phyloP scores from a whole-genome alignment of 2,113 vertebrate species.

The Pomatostomus ruficeps region DNA sequence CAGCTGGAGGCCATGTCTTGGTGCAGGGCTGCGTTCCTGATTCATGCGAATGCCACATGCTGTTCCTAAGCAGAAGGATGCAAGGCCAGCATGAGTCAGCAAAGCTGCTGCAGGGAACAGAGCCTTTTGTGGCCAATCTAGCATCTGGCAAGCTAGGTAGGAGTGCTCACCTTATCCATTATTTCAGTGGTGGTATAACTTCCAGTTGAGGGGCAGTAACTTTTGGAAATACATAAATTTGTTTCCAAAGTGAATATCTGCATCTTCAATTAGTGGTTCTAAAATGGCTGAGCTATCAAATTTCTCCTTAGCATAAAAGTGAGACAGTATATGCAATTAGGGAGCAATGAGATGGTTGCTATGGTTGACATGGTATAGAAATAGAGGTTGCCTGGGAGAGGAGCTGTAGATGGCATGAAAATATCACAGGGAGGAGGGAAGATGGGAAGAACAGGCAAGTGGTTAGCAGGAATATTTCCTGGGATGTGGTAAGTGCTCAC shows the following conservation, averaged over 20 bases:
- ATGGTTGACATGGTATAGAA: conserved; percentile 20
- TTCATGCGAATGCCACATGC: accelerated
- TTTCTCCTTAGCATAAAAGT: conserved; percentile 36
- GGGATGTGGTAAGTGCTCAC: neutral
- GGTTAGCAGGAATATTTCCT: neutral
- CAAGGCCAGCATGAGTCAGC: neutral
- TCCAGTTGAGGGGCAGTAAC: neutral
- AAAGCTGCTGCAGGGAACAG: neutral
- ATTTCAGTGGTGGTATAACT: neutral
- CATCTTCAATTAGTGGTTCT: neutral
- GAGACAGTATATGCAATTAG: conserved; percentile 28
- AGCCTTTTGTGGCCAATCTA: neutral
- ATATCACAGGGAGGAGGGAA: neutral
- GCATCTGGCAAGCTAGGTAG: neutral
- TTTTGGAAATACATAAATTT: neutral
- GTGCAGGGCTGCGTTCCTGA: neutral
- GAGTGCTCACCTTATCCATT: neutral
- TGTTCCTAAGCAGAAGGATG: neutral
- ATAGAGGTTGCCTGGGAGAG: conserved; percentile 46
- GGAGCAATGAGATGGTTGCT: conserved; percentile 40
- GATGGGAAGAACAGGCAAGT: neutral
- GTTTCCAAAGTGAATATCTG: neutral
- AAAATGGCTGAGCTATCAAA: conserved; percentile 27
- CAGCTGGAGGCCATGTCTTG: neutral
- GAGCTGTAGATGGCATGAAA: neutral